Conservation (phyloP, 2,113 vertebrate genomes). For the Equus quagga region DNA sequence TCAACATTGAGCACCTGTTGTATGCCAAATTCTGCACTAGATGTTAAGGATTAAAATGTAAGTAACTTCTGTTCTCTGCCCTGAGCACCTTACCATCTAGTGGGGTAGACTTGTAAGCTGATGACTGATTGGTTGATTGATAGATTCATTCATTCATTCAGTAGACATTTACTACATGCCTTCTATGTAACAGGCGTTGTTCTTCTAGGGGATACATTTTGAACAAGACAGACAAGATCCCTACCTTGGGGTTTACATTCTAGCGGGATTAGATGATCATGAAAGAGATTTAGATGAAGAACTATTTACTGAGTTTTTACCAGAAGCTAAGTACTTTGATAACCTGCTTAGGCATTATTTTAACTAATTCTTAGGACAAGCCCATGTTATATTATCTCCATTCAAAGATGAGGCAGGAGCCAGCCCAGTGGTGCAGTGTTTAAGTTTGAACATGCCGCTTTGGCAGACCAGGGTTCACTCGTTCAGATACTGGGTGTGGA, state of each 20-base stretch:
- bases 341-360: neutral
- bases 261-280: neutral
- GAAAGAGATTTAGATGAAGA: neutral
- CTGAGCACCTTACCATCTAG: neutral
- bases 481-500: too few species aligned
- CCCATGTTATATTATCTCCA: neutral
- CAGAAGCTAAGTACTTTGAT: neutral
- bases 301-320: neutral
- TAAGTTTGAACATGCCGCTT: too few species aligned
- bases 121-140: neutral
- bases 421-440: too few species aligned
- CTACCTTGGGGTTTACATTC: neutral
- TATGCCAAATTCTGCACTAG: neutral
- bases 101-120: neutral
- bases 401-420: neutral
- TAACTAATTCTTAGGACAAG: neutral
- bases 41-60: neutral
- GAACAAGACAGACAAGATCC: neutral
- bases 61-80: neutral
- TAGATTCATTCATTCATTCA: neutral
- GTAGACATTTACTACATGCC: neutral
- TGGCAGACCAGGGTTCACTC: too few species aligned
- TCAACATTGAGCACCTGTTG: neutral
- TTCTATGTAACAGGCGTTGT: neutral
- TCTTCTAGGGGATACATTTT: neutral